phyloP scores from a whole-genome alignment of 2,888 invertebrate species.

The Drosophila falleni region DNA sequence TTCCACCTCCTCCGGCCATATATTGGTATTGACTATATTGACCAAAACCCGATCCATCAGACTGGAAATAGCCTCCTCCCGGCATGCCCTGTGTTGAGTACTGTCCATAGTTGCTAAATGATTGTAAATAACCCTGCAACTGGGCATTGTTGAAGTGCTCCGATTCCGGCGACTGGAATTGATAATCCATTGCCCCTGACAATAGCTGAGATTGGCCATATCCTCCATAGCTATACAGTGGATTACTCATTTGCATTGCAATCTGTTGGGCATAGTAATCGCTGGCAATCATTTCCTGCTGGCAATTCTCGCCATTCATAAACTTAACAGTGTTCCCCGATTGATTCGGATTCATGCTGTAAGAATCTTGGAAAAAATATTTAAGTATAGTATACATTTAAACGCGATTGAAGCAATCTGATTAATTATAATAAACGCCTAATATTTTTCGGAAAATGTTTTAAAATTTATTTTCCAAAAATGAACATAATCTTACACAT shows the following conservation, averaged over 20 bases:
- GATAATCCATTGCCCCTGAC: not conserved
- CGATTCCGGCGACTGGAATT: conserved; percentile 1
- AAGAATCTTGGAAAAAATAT: not conserved
- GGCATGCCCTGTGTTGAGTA: not conserved
- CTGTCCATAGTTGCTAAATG: conserved; percentile 3
- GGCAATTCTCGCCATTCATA: not conserved
- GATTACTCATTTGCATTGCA: conserved; percentile 2
- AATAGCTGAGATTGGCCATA: not conserved
- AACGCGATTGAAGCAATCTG: no score
- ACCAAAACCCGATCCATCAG: not conserved
- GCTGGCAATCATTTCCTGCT: not conserved
- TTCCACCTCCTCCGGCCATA: conserved; percentile 1
- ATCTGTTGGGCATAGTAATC: conserved; percentile 29
- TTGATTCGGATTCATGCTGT: not conserved
- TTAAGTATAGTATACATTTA: no score
- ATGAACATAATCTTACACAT: no score
- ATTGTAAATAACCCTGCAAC: not conserved
- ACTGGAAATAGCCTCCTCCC: not conserved
- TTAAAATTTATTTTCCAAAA: no score
- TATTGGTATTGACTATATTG: not conserved
- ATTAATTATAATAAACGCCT: no score
- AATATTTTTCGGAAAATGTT: no score
- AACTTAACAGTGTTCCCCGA: not conserved
- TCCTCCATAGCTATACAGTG: not conserved
- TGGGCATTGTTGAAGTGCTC: conserved; percentile 6